Conservation (phyloP, 2,797 vertebrate genomes). For the Eupleurogrammus muticus region DNA sequence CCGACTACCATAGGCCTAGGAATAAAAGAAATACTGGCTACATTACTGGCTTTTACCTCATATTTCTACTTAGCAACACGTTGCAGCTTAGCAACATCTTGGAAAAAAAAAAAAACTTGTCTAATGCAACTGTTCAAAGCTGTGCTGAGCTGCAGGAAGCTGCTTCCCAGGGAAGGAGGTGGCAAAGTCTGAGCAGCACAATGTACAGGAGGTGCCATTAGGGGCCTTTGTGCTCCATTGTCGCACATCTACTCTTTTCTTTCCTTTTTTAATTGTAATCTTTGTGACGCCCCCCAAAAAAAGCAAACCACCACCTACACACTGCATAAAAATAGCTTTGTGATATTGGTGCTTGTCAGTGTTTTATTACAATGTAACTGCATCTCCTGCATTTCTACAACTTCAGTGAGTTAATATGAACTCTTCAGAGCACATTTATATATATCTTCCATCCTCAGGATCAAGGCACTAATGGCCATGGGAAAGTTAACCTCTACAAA, state of each 20-base stretch:
- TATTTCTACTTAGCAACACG: too few species aligned
- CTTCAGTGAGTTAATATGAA: background rate
- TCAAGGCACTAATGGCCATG: background rate
- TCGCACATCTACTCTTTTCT: slow-evolving; percentile 49
- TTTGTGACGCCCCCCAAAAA: slow-evolving; percentile 38
- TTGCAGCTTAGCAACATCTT: too few species aligned
- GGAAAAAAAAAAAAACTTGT: too few species aligned
- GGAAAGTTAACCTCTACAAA: background rate
- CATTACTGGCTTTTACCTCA: too few species aligned
- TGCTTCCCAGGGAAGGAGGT: slow-evolving; percentile 45
- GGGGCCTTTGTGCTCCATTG: slow-evolving; percentile 67
- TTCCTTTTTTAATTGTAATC: slow-evolving; percentile 60
- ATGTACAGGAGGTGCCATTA: slow-evolving; percentile 41
- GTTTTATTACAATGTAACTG: slow-evolving; percentile 11
- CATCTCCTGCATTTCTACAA: background rate
- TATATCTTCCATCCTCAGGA: background rate
- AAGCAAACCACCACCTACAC: slow-evolving; percentile 45
- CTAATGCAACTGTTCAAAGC: background rate
- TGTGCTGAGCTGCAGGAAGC: slow-evolving; percentile 36
- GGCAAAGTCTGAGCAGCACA: slow-evolving; percentile 31
- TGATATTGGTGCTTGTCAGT: slow-evolving; percentile 9
- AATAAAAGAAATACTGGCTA: too few species aligned
- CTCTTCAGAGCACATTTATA: background rate
- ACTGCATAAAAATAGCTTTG: slow-evolving; percentile 37
- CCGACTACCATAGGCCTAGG: too few species aligned